phyloP scores from a whole-genome alignment of 92 coral and sea anemone genomes.

The Palythoa heliodiscus region DNA sequence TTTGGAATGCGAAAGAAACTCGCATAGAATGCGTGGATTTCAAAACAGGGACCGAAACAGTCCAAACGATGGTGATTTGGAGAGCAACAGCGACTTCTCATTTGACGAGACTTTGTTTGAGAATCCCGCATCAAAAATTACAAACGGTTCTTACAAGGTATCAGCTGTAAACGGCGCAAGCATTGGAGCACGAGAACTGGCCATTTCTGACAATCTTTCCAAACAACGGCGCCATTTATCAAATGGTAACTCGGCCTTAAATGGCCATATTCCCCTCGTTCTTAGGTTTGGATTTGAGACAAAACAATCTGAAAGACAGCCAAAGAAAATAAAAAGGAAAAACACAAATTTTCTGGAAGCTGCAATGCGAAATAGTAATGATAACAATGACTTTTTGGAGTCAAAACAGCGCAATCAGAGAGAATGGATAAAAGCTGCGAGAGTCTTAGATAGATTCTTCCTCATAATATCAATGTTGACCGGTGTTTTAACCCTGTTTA shows the following conservation, averaged over 20 bases:
- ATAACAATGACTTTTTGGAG: not conserved
- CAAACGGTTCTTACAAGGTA: conserved; percentile 11
- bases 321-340: not conserved
- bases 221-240: conserved; percentile 11
- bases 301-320: conserved; percentile 1
- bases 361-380: not conserved
- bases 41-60: not conserved
- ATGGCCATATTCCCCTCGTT: conserved; percentile 2
- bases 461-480: conserved; percentile 27
- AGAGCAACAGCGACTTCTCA: conserved; percentile 37
- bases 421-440: conserved; percentile 38
- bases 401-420: conserved; percentile 34
- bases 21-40: not conserved
- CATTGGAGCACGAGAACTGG: conserved; percentile 2
- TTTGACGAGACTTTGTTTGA: conserved; percentile 42
- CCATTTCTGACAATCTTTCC: conserved; percentile 16
- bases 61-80: not conserved
- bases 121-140: not conserved
- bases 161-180: conserved; percentile 5
- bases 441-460: conserved; percentile 53
- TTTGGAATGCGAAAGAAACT: conserved; percentile 8
- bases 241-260: not conserved
- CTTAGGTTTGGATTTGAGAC: conserved; percentile 24
- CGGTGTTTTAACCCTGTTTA: conserved; percentile 32
- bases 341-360: conserved; percentile 7